Conservation (phyloP, 2,888 invertebrate genomes). For the Drosophila buzzatii region DNA sequence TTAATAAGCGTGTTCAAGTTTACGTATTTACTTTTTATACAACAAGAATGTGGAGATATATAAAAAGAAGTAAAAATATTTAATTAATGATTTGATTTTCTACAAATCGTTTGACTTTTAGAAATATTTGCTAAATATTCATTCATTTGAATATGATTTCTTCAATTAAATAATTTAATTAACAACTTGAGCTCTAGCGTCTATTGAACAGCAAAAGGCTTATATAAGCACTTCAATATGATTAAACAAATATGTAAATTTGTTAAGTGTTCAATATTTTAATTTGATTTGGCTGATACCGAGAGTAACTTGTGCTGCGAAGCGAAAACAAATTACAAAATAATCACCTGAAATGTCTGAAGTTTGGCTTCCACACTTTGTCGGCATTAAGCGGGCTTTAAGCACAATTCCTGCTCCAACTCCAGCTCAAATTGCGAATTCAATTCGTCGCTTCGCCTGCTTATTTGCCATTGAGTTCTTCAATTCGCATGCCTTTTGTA, state of each 20-base stretch:
- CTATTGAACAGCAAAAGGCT: not conserved
- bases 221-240: not conserved
- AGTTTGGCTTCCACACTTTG: constrained; percentile 44
- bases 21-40: no score
- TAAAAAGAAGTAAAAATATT: no score
- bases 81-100: no score
- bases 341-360: constrained; percentile 46
- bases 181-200: not conserved
- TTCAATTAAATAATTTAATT: not conserved
- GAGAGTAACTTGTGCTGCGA: constrained; percentile 23
- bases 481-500: constrained; percentile 7
- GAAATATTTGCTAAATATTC: not conserved
- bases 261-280: constrained; percentile 9
- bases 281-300: constrained; percentile 28
- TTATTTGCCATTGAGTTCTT: constrained; percentile 33
- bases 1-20: no score
- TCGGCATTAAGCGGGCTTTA: constrained; percentile 33
- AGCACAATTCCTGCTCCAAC: constrained; percentile 9
- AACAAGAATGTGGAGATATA: no score
- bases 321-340: constrained; percentile 44
- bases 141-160: not conserved
- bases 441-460: constrained; percentile 10
- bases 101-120: no score
- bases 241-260: constrained; percentile 13
- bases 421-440: not conserved